phyloP scores from a whole-genome alignment of 2,797 vertebrate species.

The Myotis daubentonii region DNA sequence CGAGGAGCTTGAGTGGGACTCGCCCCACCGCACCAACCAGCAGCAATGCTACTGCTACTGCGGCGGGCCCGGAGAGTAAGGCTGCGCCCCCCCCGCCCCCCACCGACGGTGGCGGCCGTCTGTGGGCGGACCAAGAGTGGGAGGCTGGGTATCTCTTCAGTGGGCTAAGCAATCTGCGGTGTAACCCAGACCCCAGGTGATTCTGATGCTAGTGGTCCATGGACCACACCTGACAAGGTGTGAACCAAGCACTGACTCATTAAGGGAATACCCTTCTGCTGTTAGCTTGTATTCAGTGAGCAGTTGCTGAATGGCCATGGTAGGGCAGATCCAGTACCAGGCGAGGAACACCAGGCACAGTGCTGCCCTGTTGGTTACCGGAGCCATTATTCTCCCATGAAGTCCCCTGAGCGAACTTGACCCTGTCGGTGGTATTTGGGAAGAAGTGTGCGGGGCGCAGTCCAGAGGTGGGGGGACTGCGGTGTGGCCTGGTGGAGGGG shows the following conservation, averaged over 20 bases:
- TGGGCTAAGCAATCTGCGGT: background rate
- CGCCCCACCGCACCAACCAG: constrained; percentile 95
- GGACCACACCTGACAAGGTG: background rate
- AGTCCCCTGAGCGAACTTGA: background rate
- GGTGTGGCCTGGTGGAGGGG: background rate
- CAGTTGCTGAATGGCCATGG: background rate
- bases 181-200: background rate
- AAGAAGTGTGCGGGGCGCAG: background rate
- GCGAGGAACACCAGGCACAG: background rate
- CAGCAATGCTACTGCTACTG: constrained; percentile 99
- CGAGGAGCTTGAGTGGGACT: constrained; percentile 95
- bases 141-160: background rate
- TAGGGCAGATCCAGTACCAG: background rate
- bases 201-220: background rate
- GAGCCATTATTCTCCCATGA: background rate
- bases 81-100: background rate
- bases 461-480: background rate
- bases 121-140: too few relatives aligned
- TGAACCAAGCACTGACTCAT: background rate
- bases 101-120: too few relatives aligned
- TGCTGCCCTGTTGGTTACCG: background rate
- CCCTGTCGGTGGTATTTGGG: background rate
- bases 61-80: constrained; percentile 97
- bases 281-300: background rate
- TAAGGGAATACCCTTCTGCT: background rate